Conservation (phyloP, 2,113 vertebrate genomes). For the Psilopogon haemacephalus region DNA sequence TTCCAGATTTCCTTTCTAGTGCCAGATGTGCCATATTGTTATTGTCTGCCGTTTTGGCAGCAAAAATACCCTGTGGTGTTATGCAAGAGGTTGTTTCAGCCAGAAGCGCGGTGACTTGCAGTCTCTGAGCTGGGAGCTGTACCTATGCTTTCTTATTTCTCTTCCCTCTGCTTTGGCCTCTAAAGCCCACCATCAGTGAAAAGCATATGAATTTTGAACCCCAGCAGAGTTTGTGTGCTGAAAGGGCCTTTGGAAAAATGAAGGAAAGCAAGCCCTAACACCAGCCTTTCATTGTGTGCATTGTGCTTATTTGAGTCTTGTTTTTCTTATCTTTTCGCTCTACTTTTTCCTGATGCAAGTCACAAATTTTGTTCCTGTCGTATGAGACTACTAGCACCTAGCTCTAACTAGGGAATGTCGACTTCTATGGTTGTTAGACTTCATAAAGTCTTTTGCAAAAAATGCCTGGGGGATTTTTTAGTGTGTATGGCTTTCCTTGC, state of each 20-base stretch:
- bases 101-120: not conserved
- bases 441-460: not conserved
- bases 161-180: not conserved
- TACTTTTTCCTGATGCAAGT: not conserved
- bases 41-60: not conserved
- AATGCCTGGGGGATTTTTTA: not conserved
- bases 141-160: not conserved
- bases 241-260: not conserved
- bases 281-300: not conserved
- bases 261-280: not conserved
- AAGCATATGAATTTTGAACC: not conserved
- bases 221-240: not conserved
- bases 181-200: not conserved
- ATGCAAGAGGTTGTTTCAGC: not conserved
- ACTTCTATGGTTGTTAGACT: accelerated
- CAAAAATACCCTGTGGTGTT: not conserved
- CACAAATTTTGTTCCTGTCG: not conserved
- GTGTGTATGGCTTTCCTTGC: not conserved
- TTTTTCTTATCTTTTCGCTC: not conserved
- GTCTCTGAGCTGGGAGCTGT: not conserved
- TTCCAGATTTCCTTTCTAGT: not conserved
- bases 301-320: not conserved
- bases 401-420: not conserved
- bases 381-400: not conserved
- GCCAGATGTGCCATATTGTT: not conserved